phyloP scores from a whole-genome alignment of 2,888 invertebrate genomes.

The Chorisops tibialis region DNA sequence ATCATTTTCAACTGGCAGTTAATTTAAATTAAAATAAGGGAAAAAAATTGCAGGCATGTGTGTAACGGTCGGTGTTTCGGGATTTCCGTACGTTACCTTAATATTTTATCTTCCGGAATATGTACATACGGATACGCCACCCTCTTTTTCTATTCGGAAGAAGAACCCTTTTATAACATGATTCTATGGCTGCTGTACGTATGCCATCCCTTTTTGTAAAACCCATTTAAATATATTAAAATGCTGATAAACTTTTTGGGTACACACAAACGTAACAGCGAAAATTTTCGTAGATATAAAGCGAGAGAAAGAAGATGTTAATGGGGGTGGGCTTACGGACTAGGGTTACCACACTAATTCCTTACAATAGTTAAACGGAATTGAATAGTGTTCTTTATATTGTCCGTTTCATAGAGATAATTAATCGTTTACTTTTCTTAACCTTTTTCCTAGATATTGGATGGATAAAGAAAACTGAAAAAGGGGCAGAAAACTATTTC shows the following conservation, averaged over 20 bases:
- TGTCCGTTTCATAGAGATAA: too few relatives aligned
- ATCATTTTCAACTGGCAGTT: conserved; percentile 34
- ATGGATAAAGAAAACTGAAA: too few relatives aligned
- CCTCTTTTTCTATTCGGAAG: neutral
- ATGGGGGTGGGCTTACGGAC: neutral
- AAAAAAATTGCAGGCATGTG: conserved; percentile 5
- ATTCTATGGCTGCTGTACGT: neutral
- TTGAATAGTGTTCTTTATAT: too few relatives aligned
- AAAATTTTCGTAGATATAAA: neutral
- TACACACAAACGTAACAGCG: neutral
- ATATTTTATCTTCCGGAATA: conserved; percentile 27
- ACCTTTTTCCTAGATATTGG: too few relatives aligned
- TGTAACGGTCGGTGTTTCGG: conserved; percentile 10
- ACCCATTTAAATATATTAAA: conserved; percentile 32
- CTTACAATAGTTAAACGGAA: too few relatives aligned
- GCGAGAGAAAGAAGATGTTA: neutral
- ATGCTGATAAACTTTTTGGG: conserved; percentile 26
- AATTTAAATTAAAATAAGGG: conserved; percentile 39
- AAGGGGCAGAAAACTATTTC: too few relatives aligned
- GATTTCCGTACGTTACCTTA: conserved; percentile 28
- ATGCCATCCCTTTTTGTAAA: conserved; percentile 30
- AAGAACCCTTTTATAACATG: conserved; percentile 19
- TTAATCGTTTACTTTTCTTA: too few relatives aligned
- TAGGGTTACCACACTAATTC: too few relatives aligned
- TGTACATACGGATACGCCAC: neutral